Evolutionary conservation across 2,888 invertebrate genomes (phyloP), one percentile per base, ranked within the genome.

Genomic region (Tanytarsus gracilentus): DNA sequence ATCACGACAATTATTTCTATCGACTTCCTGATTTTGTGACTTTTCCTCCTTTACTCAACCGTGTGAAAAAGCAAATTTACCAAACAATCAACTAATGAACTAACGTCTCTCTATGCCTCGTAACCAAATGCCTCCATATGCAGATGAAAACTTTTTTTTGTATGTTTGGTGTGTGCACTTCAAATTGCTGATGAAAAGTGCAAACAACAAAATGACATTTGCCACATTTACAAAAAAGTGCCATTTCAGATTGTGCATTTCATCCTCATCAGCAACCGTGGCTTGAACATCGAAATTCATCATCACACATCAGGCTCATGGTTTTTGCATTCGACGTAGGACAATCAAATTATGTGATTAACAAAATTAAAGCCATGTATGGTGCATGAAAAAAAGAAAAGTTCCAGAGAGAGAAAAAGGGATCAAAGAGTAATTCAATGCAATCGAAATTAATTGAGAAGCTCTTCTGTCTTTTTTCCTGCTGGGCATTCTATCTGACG

Each of bases 141-240:
- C 44, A 44, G 16, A 44, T n/a, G 11, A 44, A 23, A 18, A 11
- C 44, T 8, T 4, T 23, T 18, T 44, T 4, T 44, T 23, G 5
- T 18, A 44, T 44, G 44, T 44, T 44, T 44, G 44, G 44, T 44
- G 44, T 44, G 44, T 44, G 44, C 44, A 44, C n/a, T 44, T 44
- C 48, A 58, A 58, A 58, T 58, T 58, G 58, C 26, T 58, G 58
- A 58, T 58, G 40, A 44, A 48, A 58, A 58, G 58, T 58, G 58
- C 58, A 58, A 58, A 58, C 58, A 56, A 44, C 44, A 23, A 18
- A 18, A 51, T 51, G 51, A 51, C 51, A 29, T 30, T 29, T 3
- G 16, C 16, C 5, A 14, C 25, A 9, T 16, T n/a, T n/a, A n/a
- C n/a, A n/a, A n/a, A n/a, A n/a, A n/a, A n/a, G n/a, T n/a, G n/a